Conservation (phyloP, 2,113 vertebrate genomes). For the Uropsilus gracilis region DNA sequence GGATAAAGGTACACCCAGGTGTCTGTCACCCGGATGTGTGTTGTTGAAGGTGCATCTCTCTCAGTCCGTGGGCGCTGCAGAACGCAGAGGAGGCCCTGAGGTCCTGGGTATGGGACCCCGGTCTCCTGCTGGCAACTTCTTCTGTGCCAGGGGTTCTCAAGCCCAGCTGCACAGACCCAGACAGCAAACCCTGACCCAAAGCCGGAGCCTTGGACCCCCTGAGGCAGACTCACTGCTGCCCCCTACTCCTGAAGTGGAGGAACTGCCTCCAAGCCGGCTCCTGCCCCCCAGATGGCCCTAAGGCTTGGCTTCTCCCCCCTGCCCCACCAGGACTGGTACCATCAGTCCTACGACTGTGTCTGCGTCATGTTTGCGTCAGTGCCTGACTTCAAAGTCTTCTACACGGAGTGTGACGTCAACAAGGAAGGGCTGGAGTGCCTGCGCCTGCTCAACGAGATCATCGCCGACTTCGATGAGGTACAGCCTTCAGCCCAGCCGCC, state of each 20-base stretch:
- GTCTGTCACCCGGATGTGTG: accelerated
- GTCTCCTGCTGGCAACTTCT: accelerated
- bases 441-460: slow-evolving; percentile 97
- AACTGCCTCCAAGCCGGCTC: accelerated
- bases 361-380: slow-evolving; percentile 99
- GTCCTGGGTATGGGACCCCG: too few species aligned
- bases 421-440: slow-evolving; percentile 99
- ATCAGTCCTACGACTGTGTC: slow-evolving; percentile 98
- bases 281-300: accelerated
- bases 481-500: accelerated
- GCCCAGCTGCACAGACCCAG: too few species aligned
- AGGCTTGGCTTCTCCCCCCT: not conserved
- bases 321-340: slow-evolving; percentile 94
- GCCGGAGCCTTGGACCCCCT: too few species aligned
- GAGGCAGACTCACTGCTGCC: accelerated
- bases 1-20: not conserved
- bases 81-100: too few species aligned
- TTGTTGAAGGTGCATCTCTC: too few species aligned
- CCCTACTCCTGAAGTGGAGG: accelerated
- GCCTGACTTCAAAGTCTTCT: slow-evolving; percentile 99
- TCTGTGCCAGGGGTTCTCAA: accelerated
- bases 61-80: too few species aligned
- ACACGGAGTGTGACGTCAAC: slow-evolving; percentile 98
- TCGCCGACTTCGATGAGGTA: slow-evolving; percentile 99
- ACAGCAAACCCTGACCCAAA: not conserved